These are phyloP conservation scores for Anastrepha ludens DNA, from an alignment of 1,140 invertebrate genomes.

Conservation along the genomic window DNA sequence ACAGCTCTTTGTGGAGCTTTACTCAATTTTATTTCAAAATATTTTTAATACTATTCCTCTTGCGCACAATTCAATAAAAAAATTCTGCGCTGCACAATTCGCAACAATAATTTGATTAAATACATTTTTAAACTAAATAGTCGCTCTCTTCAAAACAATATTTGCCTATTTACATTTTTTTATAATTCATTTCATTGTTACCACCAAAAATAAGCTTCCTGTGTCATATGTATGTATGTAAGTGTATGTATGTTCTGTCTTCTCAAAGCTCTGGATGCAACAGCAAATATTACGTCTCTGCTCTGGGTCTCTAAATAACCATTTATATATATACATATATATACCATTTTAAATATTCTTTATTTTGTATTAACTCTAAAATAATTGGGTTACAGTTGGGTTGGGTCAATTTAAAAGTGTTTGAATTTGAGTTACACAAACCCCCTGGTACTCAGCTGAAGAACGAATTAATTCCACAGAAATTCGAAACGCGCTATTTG, in stretches of 20 bases:
- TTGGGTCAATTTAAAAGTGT: no score
- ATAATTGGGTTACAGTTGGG: no score
- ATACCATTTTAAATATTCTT: no score
- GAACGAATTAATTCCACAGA: no score
- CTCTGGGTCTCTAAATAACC: neutral
- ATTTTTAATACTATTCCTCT: neutral
- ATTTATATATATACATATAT: neutral
- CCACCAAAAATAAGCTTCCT: neutral
- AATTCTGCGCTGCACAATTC: neutral
- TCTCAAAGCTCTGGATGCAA: neutral
- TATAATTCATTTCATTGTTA: neutral
- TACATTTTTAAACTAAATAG: conserved; percentile 36
- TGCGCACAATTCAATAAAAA: neutral
- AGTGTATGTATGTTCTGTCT: neutral
- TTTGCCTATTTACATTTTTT: neutral
- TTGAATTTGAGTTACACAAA: no score
- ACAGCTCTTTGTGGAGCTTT: neutral
- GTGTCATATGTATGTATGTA: neutral
- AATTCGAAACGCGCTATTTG: no score
- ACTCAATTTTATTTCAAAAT: conserved; percentile 6
- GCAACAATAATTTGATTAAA: conserved; percentile 21
- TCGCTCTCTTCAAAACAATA: neutral
- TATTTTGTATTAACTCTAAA: no score
- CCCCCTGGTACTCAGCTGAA: no score
- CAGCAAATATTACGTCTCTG: neutral